phyloP scores from a whole-genome alignment of 2,113 vertebrate species.

The Coracopsis vasa region DNA sequence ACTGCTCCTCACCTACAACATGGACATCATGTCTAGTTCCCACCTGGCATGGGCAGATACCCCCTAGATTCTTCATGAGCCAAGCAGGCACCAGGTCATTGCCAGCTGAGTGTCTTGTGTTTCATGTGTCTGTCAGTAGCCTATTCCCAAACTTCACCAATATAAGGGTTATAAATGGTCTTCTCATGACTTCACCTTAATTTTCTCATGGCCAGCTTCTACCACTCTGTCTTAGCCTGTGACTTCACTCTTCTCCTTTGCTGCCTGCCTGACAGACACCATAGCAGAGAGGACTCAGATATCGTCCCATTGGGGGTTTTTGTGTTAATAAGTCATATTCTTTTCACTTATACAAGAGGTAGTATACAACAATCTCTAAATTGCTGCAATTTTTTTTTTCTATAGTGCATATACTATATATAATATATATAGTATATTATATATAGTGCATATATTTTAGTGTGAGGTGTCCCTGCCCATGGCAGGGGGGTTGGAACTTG shows the following conservation, averaged over 20 bases:
- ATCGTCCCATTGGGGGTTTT: neutral
- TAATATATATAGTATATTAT: no score
- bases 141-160: neutral
- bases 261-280: neutral
- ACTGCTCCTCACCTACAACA: neutral
- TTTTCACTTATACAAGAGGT: neutral
- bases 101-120: neutral
- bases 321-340: neutral
- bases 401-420: neutral
- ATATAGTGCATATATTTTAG: no score
- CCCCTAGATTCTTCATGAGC: neutral
- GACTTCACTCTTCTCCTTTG: neutral
- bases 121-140: neutral
- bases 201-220: neutral
- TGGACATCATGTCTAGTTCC: neutral
- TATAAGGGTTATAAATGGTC: neutral
- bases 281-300: neutral
- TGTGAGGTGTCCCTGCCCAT: no score
- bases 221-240: neutral
- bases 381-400: no score
- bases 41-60: neutral
- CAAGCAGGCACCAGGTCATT: neutral
- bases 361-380: neutral
- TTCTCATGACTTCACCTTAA: neutral
- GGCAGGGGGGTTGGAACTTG: no score